Evolutionary conservation across 2,797 vertebrate genomes (phyloP), one percentile per base, ranked within the genome.

Genomic region (Acrossocheilus wenchowensis): DNA sequence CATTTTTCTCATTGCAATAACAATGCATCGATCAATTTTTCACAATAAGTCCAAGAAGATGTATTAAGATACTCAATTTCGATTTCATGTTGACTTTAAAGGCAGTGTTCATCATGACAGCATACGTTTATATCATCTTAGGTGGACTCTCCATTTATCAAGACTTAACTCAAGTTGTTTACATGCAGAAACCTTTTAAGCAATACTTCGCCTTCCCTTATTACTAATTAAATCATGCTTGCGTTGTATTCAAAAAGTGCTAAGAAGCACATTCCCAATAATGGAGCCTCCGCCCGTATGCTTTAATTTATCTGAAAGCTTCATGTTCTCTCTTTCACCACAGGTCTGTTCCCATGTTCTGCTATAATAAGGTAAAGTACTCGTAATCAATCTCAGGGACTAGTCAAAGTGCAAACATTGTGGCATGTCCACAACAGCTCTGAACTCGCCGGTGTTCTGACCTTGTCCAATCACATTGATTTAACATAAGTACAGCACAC

Each of bases 381-480:
- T 78, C 2, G 2, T 88, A 77, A 57, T 64, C 66, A 88, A 69
- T 60, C 79, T 82, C 72, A 84, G 30, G 48, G 57, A 78, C 73
- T 48, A 80, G 83, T 81, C 66, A 81, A 89, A 89, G 81, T 87
- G 86, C 86, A 89, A 87, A 87, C 64, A 75, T 57, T 60, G 52
- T 87, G 54, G 74, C 62, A 78, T 71, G 75, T 81, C 77, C 68
- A 79, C 74, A 75, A 79, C 78, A 83, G 72, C 52, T 17, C 71
- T 60, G 64, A 57, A 21, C 72, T 72, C 81, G 39, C 60, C 60
- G 74, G n/a, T 52, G 39, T 66, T 86, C 86, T 84, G 72, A 82
- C 9, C 62, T 64, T 64, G 62, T 69, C 34, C 19, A 39, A 39
- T 69, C 88, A 66, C 66, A 78, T 62, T 54, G 82, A 85, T 78